Percentiles rank a stretch among this genome's conserved stretches.
phyloP scores from a whole-genome alignment of 37 sponge, comb jelly and placozoan genomes.

The Oopsacas minuta region DNA sequence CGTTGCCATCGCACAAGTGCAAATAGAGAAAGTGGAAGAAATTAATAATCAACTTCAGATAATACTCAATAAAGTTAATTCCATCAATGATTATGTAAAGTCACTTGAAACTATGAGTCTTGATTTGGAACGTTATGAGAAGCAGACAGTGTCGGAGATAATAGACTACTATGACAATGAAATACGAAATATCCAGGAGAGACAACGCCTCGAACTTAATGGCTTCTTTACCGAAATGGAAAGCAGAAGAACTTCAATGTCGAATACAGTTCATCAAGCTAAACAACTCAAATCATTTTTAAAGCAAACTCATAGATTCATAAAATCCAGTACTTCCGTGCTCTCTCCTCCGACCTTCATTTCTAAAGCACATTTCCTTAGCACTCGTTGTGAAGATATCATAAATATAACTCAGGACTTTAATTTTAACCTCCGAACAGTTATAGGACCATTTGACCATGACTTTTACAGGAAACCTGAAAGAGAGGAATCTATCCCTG shows the following conservation, averaged over 20 bases:
- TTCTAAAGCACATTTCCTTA: not conserved
- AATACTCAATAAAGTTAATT: not conserved
- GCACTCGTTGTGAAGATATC: not conserved
- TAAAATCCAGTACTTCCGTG: not conserved
- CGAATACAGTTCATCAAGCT: not conserved
- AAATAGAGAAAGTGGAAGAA: not conserved
- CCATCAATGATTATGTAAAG: not conserved
- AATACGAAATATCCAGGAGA: not conserved
- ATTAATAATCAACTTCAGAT: not conserved
- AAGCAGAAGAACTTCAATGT: not conserved
- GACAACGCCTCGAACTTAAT: not conserved
- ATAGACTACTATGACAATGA: not conserved
- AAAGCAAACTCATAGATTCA: not conserved
- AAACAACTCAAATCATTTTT: constrained; percentile 1
- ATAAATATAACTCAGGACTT: not conserved
- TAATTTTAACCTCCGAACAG: not conserved
- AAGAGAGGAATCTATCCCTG: not conserved
- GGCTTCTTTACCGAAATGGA: constrained; percentile 6
- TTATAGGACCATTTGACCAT: not conserved
- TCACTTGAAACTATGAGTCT: not conserved
- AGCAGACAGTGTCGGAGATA: not conserved
- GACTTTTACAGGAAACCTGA: not conserved
- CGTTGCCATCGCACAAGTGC: not conserved
- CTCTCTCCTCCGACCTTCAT: not conserved
- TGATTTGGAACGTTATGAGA: not conserved